Evolutionary conservation across 1,140 invertebrate genomes (phyloP), one percentile per base, ranked within the genome.

Genomic region (Hypsibius dujardini): DNA sequence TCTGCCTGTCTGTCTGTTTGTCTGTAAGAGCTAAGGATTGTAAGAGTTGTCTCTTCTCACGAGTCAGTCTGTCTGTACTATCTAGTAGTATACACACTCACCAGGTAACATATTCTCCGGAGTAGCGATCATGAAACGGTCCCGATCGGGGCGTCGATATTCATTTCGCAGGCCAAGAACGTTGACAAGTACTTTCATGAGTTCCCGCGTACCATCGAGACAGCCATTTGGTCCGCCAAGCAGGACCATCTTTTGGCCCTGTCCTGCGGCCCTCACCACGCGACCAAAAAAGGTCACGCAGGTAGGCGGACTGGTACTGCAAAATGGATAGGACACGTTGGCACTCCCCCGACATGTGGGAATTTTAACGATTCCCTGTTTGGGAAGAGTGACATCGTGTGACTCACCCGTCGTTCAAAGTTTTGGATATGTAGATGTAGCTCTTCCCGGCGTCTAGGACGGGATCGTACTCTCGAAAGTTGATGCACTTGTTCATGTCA

Each of bases 281-380:
- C 62, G 62, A 7, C 62, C 62, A 3, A 67, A 42, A 42, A 67
- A 67, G 7, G 62, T 67, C 42, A 67, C 62, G 45, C 62, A 67
- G 62, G 62, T 67, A 3, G 62, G 62, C 7, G 62, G 62, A 3
- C 12, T 67, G 7, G 62, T 67, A 42, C 62, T 67, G 7, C 62
- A 67, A 67, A 14, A n/a, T n/a, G n/a, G n/a, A n/a, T n/a, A n/a
- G n/a, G n/a, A n/a, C n/a, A n/a, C n/a, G n/a, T n/a, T n/a, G n/a
- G n/a, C n/a, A n/a, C n/a, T n/a, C n/a, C n/a, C n/a, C n/a, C n/a
- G n/a, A n/a, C n/a, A n/a, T n/a, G n/a, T n/a, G n/a, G n/a, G n/a
- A n/a, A n/a, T n/a, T n/a, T n/a, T n/a, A n/a, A n/a, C n/a, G n/a
- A n/a, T n/a, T n/a, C n/a, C n/a, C n/a, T n/a, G n/a, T n/a, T n/a